Percentiles rank a stretch among this genome's conserved stretches.
Conservation (phyloP, 2,113 vertebrate genomes). For the Microtus ochrogaster region DNA sequence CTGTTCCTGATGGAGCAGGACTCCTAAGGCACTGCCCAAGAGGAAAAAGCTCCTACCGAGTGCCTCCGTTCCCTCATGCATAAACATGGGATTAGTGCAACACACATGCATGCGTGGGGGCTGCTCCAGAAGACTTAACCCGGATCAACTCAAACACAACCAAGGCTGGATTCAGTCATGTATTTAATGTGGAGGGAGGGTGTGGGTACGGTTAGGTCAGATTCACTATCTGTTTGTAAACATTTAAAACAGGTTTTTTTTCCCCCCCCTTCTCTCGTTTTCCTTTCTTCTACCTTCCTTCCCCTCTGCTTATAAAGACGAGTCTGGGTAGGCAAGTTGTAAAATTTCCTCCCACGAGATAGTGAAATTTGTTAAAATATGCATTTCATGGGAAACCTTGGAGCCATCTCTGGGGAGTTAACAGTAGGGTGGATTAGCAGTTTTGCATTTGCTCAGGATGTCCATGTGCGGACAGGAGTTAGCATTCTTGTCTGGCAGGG, state of each 20-base stretch:
- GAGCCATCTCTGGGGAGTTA: constrained; percentile 77
- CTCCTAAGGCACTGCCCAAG: constrained; percentile 88
- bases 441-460: constrained; percentile 78
- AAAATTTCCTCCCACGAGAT: constrained; percentile 18
- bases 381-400: constrained; percentile 77
- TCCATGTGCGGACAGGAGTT: constrained; percentile 77
- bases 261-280: background rate
- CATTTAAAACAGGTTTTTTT: background rate
- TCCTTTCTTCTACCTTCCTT: background rate
- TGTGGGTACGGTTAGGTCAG: background rate
- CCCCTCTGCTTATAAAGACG: background rate
- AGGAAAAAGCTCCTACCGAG: constrained; percentile 89
- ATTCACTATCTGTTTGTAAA: constrained; percentile 11
- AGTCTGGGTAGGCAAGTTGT: background rate
- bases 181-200: constrained; percentile 4
- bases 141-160: constrained; percentile 84
- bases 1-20: constrained; percentile 88
- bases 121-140: constrained; percentile 79
- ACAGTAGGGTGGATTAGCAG: constrained; percentile 72
- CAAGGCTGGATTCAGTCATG: constrained; percentile 76
- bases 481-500: constrained; percentile 74
- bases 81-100: constrained; percentile 87
- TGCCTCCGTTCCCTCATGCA: constrained; percentile 90
- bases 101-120: constrained; percentile 76
- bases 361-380: constrained; percentile 58